Conservation (phyloP, 2,888 invertebrate species). For the Tetropium fuscum region DNA sequence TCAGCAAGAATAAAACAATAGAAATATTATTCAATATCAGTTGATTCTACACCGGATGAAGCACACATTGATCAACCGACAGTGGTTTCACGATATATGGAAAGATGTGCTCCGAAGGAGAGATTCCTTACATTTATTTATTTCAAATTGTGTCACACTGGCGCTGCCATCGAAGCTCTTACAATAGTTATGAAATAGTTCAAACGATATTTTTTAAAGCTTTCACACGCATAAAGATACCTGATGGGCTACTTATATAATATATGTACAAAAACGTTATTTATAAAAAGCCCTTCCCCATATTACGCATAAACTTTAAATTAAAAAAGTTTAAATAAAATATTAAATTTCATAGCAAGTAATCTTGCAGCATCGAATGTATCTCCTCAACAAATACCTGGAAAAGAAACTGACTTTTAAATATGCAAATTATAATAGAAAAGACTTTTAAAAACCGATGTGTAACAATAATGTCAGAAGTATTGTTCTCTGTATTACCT, state of each 20-base stretch:
- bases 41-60: too few relatives aligned
- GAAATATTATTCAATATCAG: too few relatives aligned
- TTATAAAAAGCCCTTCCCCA: neutral
- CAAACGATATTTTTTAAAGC: too few relatives aligned
- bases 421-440: conserved; percentile 45
- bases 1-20: too few relatives aligned
- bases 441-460: conserved; percentile 53
- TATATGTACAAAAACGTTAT: neutral
- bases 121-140: too few relatives aligned
- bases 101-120: too few relatives aligned
- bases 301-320: neutral
- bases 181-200: too few relatives aligned
- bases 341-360: conserved; percentile 10
- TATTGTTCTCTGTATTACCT: conserved; percentile 46
- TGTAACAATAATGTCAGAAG: conserved; percentile 56
- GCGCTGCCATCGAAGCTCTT: too few relatives aligned
- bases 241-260: neutral
- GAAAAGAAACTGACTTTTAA: conserved; percentile 36
- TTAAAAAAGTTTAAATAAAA: neutral
- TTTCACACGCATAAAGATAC: too few relatives aligned
- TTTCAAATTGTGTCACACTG: too few relatives aligned
- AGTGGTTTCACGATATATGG: too few relatives aligned
- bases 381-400: conserved; percentile 24
- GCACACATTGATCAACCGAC: too few relatives aligned
- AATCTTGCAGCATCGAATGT: neutral